Evolutionary conservation across 2,797 vertebrate genomes (phyloP).

Genomic region (Girardinus metallicus): DNA sequence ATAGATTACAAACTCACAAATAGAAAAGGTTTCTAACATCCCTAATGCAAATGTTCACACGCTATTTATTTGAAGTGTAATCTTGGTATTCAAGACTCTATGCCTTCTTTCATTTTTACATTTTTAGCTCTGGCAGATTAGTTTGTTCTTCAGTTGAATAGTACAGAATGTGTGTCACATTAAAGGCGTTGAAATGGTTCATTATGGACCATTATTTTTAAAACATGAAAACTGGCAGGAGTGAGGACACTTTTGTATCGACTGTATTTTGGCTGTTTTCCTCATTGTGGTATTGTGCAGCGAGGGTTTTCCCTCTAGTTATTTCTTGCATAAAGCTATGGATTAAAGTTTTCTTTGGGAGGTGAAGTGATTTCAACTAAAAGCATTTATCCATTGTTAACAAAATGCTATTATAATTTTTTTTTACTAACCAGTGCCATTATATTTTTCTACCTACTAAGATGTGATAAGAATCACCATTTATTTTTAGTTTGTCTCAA

Average conservation of each 20-base stretch:
- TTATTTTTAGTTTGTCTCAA: background rate
- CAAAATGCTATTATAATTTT: background rate
- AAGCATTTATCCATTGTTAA: background rate
- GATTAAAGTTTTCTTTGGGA: background rate
- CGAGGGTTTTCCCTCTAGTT: background rate
- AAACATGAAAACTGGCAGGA: background rate
- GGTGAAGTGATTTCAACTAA: background rate
- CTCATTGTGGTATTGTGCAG: background rate
- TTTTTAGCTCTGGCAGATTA: background rate
- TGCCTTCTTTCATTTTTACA: background rate
- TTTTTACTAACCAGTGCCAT: background rate
- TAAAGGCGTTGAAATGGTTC: background rate
- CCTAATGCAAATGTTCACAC: background rate
- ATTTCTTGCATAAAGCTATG: background rate
- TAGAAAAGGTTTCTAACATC: background rate
- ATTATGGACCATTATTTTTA: background rate
- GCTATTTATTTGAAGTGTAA: background rate
- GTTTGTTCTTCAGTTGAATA: background rate
- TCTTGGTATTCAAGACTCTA: background rate
- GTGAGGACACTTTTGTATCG: background rate
- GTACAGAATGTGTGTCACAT: background rate
- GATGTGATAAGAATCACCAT: background rate
- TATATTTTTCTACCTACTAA: background rate
- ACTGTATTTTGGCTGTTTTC: background rate
- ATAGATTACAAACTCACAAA: constrained; percentile 11